phyloP scores from a whole-genome alignment of 2,797 vertebrate species.

The Yasuhikotakia modesta region DNA sequence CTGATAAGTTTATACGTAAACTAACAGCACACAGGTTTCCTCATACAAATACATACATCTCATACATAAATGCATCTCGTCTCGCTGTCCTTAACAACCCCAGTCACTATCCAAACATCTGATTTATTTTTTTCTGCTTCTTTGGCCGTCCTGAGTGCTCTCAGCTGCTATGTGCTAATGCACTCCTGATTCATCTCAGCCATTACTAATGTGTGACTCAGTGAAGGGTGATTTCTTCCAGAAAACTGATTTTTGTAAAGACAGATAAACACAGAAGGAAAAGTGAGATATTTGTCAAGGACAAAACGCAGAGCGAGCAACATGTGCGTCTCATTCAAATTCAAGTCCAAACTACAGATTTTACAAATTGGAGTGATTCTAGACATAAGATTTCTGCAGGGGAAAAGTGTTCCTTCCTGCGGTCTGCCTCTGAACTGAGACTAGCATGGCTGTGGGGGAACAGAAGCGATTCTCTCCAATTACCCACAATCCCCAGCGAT shows the following conservation, averaged over 20 bases:
- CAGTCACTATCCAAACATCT: conserved; percentile 17
- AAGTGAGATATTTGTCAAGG: conserved; percentile 9
- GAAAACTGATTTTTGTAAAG: conserved; percentile 29
- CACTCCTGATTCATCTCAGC: conserved; percentile 19
- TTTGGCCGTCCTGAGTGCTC: conserved; percentile 12
- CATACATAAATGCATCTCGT: conserved; percentile 43
- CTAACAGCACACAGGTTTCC: background rate
- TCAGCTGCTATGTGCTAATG: conserved; percentile 27
- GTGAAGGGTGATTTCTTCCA: conserved; percentile 31
- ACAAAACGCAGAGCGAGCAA: conserved; percentile 35
- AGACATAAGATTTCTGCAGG: conserved; percentile 39
- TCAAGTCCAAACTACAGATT: conserved; percentile 41
- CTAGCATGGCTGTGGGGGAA: conserved; percentile 22
- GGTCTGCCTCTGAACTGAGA: conserved; percentile 44
- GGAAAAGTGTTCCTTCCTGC: conserved; percentile 40
- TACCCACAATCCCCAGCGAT: conserved; percentile 50
- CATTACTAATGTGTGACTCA: conserved; percentile 40
- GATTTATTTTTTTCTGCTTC: conserved; percentile 16
- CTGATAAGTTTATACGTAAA: too few species aligned
- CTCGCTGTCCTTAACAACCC: conserved; percentile 25
- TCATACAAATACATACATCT: conserved; percentile 31
- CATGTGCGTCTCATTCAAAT: conserved; percentile 46
- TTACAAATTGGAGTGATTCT: conserved; percentile 45
- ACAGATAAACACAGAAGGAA: background rate
- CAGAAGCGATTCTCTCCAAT: conserved; percentile 54